phyloP scores from a whole-genome alignment of 2,888 invertebrate species.

The Drosophila suboccidentalis region DNA sequence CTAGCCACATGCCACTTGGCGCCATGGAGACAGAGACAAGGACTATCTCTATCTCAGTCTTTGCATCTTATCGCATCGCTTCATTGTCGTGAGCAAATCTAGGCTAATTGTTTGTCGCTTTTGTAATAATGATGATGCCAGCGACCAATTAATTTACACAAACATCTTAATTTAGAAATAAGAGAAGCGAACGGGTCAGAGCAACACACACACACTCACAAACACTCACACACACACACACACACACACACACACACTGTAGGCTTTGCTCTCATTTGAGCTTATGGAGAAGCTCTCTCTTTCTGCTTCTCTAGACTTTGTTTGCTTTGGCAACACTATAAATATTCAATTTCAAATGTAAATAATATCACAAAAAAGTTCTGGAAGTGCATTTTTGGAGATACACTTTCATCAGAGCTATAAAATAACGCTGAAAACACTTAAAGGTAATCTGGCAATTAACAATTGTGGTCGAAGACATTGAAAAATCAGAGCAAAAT shows the following conservation, averaged over 20 bases:
- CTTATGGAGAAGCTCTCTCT: conserved; percentile 12
- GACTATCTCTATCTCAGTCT: conserved; percentile 3
- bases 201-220: conserved; percentile 7
- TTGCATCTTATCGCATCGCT: conserved; percentile 5
- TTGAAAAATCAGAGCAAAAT: too few species aligned
- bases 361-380: not conserved
- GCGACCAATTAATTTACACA: conserved; percentile 84
- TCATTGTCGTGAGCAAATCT: conserved; percentile 61
- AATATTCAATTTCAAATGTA: not conserved
- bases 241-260: conserved; percentile 1
- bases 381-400: not conserved
- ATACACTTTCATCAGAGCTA: not conserved
- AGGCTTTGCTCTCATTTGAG: not conserved
- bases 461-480: too few species aligned
- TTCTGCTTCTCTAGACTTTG: conserved; percentile 21
- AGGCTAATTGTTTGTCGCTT: conserved; percentile 83
- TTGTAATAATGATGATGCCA: conserved; percentile 82
- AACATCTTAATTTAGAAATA: conserved; percentile 74
- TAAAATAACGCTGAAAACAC: not conserved
- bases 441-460: too few species aligned
- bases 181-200: conserved; percentile 38
- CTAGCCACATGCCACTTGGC: conserved; percentile 21
- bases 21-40: conserved; percentile 6
- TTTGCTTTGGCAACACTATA: not conserved
- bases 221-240: not conserved